Evolutionary conservation across 2,888 invertebrate genomes (phyloP).

Genomic region (Calameuta filiformis): DNA sequence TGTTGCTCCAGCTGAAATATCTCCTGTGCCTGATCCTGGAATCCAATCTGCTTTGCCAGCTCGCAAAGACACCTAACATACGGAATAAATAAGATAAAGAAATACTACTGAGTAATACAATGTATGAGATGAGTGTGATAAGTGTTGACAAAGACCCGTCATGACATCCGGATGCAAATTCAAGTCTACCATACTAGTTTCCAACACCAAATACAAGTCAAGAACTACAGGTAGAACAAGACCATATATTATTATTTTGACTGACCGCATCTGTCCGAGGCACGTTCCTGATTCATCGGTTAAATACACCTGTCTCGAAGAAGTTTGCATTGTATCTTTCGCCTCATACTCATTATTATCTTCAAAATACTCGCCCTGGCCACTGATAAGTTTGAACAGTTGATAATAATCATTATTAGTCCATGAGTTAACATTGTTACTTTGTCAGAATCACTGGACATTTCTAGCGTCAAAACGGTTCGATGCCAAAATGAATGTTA

Average conservation of each 20-base stretch:
- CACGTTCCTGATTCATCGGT: constrained; percentile 55
- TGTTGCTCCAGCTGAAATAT: constrained; percentile 88
- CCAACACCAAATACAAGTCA: constrained; percentile 1
- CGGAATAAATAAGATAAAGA: neutral
- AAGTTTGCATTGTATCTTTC: constrained; percentile 54
- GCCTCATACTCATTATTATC: constrained; percentile 57
- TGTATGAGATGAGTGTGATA: neutral
- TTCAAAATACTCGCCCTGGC: constrained; percentile 52
- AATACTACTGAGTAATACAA: neutral
- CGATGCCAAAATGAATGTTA: neutral
- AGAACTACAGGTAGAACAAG: constrained; percentile 25
- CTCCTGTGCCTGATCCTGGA: constrained; percentile 85
- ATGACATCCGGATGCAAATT: constrained; percentile 5
- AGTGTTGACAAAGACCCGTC: neutral
- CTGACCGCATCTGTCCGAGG: constrained; percentile 62
- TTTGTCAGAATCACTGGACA: neutral
- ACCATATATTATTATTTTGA: constrained; percentile 39
- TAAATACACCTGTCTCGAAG: constrained; percentile 56
- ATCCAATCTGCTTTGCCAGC: constrained; percentile 94
- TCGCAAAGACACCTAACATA: constrained; percentile 85
- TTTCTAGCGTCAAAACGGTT: neutral
- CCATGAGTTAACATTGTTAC: neutral
- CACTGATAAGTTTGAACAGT: constrained; percentile 48
- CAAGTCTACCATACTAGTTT: constrained; percentile 12
- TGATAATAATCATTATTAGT: constrained; percentile 21